Conservation (phyloP, 2,888 invertebrate species). For the Cotesia congregata region DNA sequence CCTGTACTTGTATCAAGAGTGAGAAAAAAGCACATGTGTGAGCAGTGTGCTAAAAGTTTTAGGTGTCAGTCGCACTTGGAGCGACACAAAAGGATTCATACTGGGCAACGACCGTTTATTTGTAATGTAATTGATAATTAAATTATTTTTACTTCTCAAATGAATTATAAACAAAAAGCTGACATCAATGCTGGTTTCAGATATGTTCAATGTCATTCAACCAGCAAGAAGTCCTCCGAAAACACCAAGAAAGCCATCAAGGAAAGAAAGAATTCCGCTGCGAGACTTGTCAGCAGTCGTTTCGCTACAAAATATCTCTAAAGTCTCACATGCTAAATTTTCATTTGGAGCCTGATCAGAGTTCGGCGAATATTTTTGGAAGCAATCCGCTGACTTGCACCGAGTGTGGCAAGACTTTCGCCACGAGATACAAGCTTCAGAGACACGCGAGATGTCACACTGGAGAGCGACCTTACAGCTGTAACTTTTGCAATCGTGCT, state of each 20-base stretch:
- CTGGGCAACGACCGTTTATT: slow-evolving; percentile 73
- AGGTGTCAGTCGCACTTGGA: slow-evolving; percentile 74
- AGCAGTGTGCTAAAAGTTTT: slow-evolving; percentile 72
- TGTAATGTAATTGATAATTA: slow-evolving; percentile 65
- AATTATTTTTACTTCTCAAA: background rate
- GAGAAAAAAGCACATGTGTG: slow-evolving; percentile 55
- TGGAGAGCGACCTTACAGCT: slow-evolving; percentile 63
- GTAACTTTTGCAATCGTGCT: slow-evolving; percentile 61
- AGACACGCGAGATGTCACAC: slow-evolving; percentile 63
- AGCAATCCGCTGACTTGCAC: slow-evolving; percentile 50
- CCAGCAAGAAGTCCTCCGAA: slow-evolving; percentile 63
- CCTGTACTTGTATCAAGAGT: slow-evolving; percentile 22
- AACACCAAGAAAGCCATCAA: slow-evolving; percentile 63
- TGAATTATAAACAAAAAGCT: background rate
- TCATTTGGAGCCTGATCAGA: slow-evolving; percentile 55
- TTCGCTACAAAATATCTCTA: slow-evolving; percentile 64
- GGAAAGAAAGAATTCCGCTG: slow-evolving; percentile 63
- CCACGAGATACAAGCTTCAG: slow-evolving; percentile 64
- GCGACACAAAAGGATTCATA: slow-evolving; percentile 73
- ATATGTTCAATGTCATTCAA: slow-evolving; percentile 66
- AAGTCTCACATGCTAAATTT: slow-evolving; percentile 66
- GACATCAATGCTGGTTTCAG: slow-evolving; percentile 45
- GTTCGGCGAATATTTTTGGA: slow-evolving; percentile 31
- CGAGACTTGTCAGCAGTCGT: slow-evolving; percentile 64
- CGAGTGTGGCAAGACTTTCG: slow-evolving; percentile 65